These are phyloP conservation scores for Coreoperca whiteheadi DNA, from an alignment of 2,113 vertebrate genomes.

Conservation along the genomic window DNA sequence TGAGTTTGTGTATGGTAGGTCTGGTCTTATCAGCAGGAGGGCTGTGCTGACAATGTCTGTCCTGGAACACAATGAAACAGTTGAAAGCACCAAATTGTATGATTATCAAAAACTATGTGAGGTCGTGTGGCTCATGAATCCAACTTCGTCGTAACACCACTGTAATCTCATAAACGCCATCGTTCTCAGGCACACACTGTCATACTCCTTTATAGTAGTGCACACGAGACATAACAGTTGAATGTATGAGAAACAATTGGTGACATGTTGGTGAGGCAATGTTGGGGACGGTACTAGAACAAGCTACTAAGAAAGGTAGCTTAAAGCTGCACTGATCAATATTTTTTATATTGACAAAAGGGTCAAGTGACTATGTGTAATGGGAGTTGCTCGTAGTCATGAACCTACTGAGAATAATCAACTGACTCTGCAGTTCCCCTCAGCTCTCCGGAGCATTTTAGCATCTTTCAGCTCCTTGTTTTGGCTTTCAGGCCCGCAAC, in stretches of 20 bases:
- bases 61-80: slow-evolving; percentile 1
- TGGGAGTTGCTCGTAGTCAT: not conserved
- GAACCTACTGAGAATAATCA: not conserved
- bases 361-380: not conserved
- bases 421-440: no score
- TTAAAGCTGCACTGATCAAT: not conserved
- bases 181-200: not conserved
- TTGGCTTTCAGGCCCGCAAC: not conserved
- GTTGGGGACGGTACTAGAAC: not conserved
- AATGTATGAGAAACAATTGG: not conserved
- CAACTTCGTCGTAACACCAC: not conserved
- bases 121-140: not conserved
- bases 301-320: not conserved
- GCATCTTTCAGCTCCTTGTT: no score
- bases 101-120: not conserved
- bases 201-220: not conserved
- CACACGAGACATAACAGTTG: not conserved
- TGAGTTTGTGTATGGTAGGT: not conserved
- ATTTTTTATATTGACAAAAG: not conserved
- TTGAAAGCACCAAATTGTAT: not conserved
- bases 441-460: no score
- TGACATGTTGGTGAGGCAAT: not conserved
- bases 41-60: not conserved
- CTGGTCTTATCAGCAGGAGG: slow-evolving; percentile 16
- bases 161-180: not conserved